These are phyloP conservation scores for Caprella mutica DNA, from an alignment of 2,888 invertebrate species.

Conservation along the genomic window DNA sequence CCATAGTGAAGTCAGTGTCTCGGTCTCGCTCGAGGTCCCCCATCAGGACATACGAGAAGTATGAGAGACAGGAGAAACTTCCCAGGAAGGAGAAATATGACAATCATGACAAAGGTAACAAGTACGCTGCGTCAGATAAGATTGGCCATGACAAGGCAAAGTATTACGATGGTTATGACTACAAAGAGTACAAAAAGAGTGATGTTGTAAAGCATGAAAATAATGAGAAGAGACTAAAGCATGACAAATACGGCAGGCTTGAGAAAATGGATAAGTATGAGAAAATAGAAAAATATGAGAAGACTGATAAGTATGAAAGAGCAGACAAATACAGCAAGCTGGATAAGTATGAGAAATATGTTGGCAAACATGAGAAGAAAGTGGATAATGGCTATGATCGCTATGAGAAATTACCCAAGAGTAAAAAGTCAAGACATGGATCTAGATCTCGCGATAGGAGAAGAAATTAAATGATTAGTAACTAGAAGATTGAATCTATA, in stretches of 20 bases:
- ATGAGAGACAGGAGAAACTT: slow-evolving; percentile 12
- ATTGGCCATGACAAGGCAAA: too few species aligned
- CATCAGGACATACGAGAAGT: slow-evolving; percentile 27
- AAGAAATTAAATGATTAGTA: too few species aligned
- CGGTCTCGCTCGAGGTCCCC: slow-evolving; percentile 30
- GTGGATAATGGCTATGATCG: slow-evolving; percentile 32
- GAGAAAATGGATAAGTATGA: slow-evolving; percentile 21
- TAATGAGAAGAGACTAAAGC: neutral
- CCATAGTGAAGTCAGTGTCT: slow-evolving; percentile 29
- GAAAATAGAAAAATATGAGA: slow-evolving; percentile 13
- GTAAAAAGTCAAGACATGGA: slow-evolving; percentile 27
- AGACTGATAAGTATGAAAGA: slow-evolving; percentile 2
- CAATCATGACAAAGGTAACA: slow-evolving; percentile 6
- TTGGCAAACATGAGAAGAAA: slow-evolving; percentile 14
- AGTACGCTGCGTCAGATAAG: too few species aligned
- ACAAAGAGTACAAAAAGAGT: too few species aligned
- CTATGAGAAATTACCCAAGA: slow-evolving; percentile 28
- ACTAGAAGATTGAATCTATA: too few species aligned
- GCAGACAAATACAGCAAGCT: slow-evolving; percentile 7
- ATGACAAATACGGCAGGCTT: slow-evolving; percentile 22
- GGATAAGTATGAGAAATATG: neutral
- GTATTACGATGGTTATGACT: too few species aligned
- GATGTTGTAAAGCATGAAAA: too few species aligned
- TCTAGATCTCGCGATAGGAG: slow-evolving; percentile 29
- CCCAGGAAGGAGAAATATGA: slow-evolving; percentile 9